Conservation (phyloP, 2,797 vertebrate genomes). For the Garrulus glandarius region DNA sequence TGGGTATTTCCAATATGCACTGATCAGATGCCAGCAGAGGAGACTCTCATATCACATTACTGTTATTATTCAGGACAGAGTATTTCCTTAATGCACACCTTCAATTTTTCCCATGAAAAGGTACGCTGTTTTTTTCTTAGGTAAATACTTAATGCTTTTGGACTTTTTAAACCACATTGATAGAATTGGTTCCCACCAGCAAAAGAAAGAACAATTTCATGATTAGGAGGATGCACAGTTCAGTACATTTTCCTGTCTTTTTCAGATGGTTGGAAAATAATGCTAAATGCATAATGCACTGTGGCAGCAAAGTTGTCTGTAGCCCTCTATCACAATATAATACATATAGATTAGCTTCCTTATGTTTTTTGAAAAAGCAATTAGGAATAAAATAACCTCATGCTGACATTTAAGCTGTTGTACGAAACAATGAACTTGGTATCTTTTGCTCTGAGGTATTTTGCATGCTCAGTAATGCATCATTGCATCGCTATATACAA, state of each 20-base stretch:
- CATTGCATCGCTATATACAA: not conserved
- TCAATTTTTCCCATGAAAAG: not conserved
- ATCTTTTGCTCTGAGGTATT: constrained; percentile 28
- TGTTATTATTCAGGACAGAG: not conserved
- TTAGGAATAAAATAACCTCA: constrained; percentile 22
- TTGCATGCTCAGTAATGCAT: constrained; percentile 15
- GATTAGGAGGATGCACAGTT: not conserved
- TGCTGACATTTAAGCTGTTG: constrained; percentile 46
- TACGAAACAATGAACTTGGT: not conserved
- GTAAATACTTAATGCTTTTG: not conserved
- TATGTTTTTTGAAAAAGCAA: constrained; percentile 7
- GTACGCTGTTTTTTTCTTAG: not conserved
- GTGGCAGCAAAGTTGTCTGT: not conserved
- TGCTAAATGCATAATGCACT: not conserved
- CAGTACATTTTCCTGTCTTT: not conserved
- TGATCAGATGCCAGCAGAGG: not conserved
- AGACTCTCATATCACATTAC: not conserved
- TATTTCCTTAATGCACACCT: not conserved
- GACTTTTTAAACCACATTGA: not conserved
- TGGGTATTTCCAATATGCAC: not conserved
- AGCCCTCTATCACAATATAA: not conserved
- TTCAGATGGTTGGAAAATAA: not conserved
- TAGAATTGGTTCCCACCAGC: not conserved
- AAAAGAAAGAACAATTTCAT: not conserved
- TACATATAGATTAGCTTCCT: not conserved